These are phyloP conservation scores for Zelleria hepariella DNA, from an alignment of 2,888 invertebrate genomes.

Conservation along the genomic window DNA sequence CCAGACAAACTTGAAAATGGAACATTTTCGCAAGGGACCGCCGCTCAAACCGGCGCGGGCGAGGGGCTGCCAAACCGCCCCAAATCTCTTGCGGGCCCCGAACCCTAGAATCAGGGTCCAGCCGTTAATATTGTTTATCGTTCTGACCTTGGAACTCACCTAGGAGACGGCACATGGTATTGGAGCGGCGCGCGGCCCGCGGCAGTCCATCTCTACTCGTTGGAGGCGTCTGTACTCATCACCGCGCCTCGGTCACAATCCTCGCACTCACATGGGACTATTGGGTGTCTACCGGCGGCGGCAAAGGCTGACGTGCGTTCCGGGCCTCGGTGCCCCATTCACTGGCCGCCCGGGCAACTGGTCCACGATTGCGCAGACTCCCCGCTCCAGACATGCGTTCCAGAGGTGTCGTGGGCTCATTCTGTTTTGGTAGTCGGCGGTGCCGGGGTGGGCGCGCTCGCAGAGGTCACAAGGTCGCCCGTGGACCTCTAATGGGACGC, in stretches of 20 bases:
- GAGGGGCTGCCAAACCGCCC: not conserved
- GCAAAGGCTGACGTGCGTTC: conserved; percentile 33
- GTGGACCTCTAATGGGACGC: conserved; percentile 4
- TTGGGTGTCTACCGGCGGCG: conserved; percentile 17
- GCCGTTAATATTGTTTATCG: conserved; percentile 6
- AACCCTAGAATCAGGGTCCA: not conserved
- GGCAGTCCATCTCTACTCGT: conserved; percentile 57
- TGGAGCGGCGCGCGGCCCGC: conserved; percentile 49
- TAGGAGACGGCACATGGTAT: conserved; percentile 58
- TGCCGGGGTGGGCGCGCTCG: conserved; percentile 42
- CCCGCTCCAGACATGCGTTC: conserved; percentile 45
- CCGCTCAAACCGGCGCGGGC: too few relatives aligned
- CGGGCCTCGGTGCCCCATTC: conserved; percentile 44
- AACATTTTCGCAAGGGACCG: too few relatives aligned
- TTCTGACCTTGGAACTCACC: conserved; percentile 55
- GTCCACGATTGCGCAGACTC: conserved; percentile 48
- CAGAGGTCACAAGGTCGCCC: conserved; percentile 62
- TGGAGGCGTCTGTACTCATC: conserved; percentile 35
- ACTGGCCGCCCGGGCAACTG: conserved; percentile 59
- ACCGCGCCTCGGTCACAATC: conserved; percentile 33
- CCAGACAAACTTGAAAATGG: too few relatives aligned
- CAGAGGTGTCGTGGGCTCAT: conserved; percentile 37
- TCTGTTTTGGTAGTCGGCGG: conserved; percentile 30
- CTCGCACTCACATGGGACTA: conserved; percentile 44
- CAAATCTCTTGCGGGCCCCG: not conserved